phyloP scores from a whole-genome alignment of 2,888 invertebrate genomes.

The Nomada hirtipes region DNA sequence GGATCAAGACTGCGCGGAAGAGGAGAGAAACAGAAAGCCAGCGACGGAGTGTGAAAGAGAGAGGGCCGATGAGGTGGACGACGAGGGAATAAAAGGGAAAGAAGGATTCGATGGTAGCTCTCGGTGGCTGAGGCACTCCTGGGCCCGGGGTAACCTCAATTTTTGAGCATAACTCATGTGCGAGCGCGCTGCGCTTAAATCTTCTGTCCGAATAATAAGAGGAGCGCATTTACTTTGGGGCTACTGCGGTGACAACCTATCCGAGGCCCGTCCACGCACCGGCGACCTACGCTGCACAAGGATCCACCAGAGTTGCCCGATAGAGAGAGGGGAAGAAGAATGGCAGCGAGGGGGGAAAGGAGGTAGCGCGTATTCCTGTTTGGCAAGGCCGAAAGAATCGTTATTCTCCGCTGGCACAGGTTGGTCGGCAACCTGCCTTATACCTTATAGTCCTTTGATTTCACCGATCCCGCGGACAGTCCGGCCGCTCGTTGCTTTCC shows the following conservation, averaged over 20 bases:
- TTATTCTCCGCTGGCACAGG: constrained; percentile 74
- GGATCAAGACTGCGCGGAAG: constrained; percentile 33
- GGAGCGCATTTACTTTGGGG: constrained; percentile 79
- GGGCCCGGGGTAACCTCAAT: constrained; percentile 75
- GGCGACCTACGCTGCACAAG: constrained; percentile 55
- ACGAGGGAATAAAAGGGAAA: constrained; percentile 49
- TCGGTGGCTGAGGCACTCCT: constrained; percentile 53
- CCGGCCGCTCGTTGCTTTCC: constrained; percentile 46
- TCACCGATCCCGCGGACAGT: constrained; percentile 70
- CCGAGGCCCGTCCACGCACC: constrained; percentile 68
- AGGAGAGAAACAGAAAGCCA: constrained; percentile 27
- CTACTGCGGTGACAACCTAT: constrained; percentile 80
- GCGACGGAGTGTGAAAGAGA: neutral
- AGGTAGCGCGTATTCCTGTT: constrained; percentile 74
- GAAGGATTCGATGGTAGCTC: constrained; percentile 59
- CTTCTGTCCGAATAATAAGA: constrained; percentile 81
- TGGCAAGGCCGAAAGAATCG: constrained; percentile 79
- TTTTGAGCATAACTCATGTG: constrained; percentile 81
- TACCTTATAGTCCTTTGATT: constrained; percentile 74
- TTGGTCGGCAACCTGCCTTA: constrained; percentile 66
- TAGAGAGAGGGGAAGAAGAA: constrained; percentile 34
- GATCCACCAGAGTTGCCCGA: constrained; percentile 36
- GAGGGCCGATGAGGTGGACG: constrained; percentile 33
- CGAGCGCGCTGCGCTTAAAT: constrained; percentile 78
- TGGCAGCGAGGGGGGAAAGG: constrained; percentile 33